Evolutionary conservation across 2,113 vertebrate species (phyloP).

Genomic region (Maccullochella peelii): DNA sequence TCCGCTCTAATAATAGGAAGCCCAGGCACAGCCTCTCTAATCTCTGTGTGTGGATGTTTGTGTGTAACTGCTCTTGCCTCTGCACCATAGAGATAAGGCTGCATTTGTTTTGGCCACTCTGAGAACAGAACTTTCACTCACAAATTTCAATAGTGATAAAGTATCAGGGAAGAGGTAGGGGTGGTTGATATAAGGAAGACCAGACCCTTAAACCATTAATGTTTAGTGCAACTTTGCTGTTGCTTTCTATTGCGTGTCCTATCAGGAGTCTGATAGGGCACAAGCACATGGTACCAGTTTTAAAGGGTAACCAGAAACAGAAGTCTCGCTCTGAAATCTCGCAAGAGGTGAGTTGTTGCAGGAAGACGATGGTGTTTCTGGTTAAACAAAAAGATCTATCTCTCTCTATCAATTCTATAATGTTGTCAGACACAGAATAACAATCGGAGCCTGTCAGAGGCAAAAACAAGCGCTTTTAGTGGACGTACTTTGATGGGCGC

Average conservation of each 20-base stretch:
- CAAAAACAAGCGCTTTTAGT: no score
- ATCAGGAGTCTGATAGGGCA: constrained; percentile 10
- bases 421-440: no score
- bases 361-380: no score
- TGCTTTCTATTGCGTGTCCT: constrained; percentile 26
- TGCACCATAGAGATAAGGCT: constrained; percentile 81
- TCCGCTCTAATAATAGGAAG: constrained; percentile 82
- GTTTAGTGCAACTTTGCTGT: constrained; percentile 21
- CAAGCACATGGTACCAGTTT: neutral
- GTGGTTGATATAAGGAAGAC: constrained; percentile 30
- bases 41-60: constrained; percentile 73
- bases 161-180: neutral
- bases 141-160: constrained; percentile 65
- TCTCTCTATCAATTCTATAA: no score
- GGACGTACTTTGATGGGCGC: no score
- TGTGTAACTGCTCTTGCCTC: constrained; percentile 55
- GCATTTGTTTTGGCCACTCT: constrained; percentile 72
- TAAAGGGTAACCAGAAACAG: no score
- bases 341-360: no score
- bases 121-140: constrained; percentile 50
- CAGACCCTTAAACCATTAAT: constrained; percentile 16
- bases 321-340: no score
- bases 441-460: no score
- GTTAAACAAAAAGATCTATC: no score
- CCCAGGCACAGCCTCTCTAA: constrained; percentile 79